Evolutionary conservation across 2,888 invertebrate species (phyloP), one percentile per base, ranked within the genome.

Genomic region (Buathra laborator): DNA sequence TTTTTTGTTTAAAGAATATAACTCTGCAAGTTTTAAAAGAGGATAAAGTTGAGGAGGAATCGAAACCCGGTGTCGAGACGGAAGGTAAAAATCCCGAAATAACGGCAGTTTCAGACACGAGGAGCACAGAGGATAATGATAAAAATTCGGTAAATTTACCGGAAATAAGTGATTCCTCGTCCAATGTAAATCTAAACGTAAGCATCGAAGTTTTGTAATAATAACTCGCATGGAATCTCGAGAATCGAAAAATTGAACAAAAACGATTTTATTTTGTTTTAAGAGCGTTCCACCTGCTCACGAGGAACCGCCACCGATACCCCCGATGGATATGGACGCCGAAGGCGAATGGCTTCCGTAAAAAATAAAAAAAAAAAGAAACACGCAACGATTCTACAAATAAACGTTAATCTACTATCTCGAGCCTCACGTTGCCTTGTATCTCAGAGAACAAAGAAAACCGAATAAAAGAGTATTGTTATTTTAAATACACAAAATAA

Each of bases 261-360:
- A 14, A 12, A 32, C 32, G 32, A 12, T 32, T 32, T 59, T 59
- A n/a, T 59, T 12, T 70, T 48, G 51, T 43, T 53, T 74, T 67
- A 29, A 92, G 92, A 80, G 87, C 59, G 87, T 88, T 79, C 78
- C 89, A 24, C 79, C 70, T 43, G 82, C 80, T 53, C 86, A 86
- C 75, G 89, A 90, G 16, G 90, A 89, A 86, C 91, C 92, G 59
- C 92, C 92, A 19, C 91, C 92, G 19, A 89, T 92, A 80, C 90
- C 91, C 29, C 89, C 89, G 3, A 88, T 90, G 62, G 91, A 90
- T 64, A 83, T 87, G 1, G 90, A 89, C 62, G 71, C 84, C 46
- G 86, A 90, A 43, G 84, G 75, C n/a, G 88, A 90, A 14, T 87
- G 80, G 86, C 51, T 66, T 19, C 78, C 83, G 70, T 86, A 64